These are phyloP conservation scores for Picus viridis DNA, from an alignment of 2,797 vertebrate species.

Conservation along the genomic window DNA sequence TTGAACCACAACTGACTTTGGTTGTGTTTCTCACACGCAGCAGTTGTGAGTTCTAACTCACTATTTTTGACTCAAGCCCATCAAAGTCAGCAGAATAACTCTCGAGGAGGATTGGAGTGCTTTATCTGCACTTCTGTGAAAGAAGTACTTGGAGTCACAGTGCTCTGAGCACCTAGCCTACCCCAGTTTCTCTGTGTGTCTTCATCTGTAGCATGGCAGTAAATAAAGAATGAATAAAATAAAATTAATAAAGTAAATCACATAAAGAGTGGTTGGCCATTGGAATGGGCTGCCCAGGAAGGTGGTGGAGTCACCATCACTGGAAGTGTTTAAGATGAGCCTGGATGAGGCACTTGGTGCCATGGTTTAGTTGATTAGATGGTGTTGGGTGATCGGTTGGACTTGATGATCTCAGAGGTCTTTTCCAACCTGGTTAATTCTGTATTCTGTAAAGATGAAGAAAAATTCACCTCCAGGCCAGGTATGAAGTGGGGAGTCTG, in stretches of 20 bases:
- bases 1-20: background rate
- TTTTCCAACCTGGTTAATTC: too few species aligned
- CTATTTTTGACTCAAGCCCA: conserved; percentile 22
- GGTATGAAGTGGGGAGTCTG: background rate
- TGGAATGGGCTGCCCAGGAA: too few species aligned
- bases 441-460: background rate
- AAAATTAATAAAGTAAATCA: too few species aligned
- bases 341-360: too few species aligned
- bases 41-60: background rate
- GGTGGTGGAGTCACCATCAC: too few species aligned
- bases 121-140: background rate
- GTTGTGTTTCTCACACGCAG: conserved; percentile 5
- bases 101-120: background rate
- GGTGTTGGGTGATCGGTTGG: too few species aligned
- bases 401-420: too few species aligned
- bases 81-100: background rate
- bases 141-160: background rate
- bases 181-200: background rate
- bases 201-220: background rate
- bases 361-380: too few species aligned
- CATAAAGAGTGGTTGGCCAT: too few species aligned
- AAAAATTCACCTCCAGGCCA: background rate
- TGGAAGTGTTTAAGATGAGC: too few species aligned
- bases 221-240: background rate
- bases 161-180: background rate